Evolutionary conservation across 2,113 vertebrate genomes (phyloP).

Genomic region (Promerops cafer): DNA sequence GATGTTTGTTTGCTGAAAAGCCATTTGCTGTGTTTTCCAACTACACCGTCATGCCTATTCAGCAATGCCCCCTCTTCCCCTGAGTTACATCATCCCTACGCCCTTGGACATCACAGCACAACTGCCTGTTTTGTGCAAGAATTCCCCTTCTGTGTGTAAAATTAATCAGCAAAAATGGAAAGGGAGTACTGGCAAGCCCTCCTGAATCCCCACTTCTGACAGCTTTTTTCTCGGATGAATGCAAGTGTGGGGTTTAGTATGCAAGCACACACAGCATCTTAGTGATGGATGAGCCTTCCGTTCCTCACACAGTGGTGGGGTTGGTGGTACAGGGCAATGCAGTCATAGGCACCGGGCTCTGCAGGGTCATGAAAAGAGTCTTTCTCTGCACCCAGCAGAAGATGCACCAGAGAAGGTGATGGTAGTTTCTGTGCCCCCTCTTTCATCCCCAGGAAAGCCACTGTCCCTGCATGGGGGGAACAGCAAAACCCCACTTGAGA

Average conservation of each 20-base stretch:
- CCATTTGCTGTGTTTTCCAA: not conserved
- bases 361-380: not conserved
- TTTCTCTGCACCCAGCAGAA: not conserved
- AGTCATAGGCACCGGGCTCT: not conserved
- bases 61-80: not conserved
- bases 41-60: not conserved
- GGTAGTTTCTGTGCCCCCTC: not conserved
- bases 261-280: not conserved
- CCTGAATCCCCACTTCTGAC: not conserved
- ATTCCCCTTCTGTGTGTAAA: not conserved
- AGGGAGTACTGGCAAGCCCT: not conserved
- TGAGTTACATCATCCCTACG: rapidly evolving
- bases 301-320: not conserved
- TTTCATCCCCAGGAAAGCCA: not conserved
- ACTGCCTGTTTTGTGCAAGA: not conserved
- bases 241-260: not conserved
- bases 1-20: not conserved
- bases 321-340: not conserved
- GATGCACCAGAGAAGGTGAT: not conserved
- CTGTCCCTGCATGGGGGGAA: not conserved
- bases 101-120: not conserved
- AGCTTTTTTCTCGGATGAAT: not conserved
- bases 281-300: not conserved
- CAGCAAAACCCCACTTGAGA: not conserved
- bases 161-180: not conserved